Evolutionary conservation across 2,113 vertebrate genomes (phyloP), one percentile per base, ranked within the genome.

Genomic region (Butorides virescens): DNA sequence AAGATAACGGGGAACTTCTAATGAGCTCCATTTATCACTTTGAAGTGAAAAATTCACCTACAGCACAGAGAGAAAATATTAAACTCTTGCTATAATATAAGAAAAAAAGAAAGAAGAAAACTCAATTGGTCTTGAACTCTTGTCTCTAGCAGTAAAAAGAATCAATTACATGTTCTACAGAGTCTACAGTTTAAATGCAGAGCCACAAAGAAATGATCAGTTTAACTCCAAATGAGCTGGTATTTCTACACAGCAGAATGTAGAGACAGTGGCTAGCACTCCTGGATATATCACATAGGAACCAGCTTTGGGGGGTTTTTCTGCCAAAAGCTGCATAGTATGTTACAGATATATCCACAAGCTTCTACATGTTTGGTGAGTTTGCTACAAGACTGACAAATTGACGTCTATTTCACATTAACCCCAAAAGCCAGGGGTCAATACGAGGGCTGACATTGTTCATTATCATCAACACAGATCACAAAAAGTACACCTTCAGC

Each of bases 11-110:
- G 47, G 62, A 62, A 49, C 49, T 71, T 85, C 46, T 93, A 86
- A 90, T 86, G 68, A 76, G 34, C 23, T 63, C 65, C 52, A 92
- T 93, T 95, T 84, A 86, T 96, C 83, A 91, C 72, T 85, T 9
- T 16, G 58, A 90, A 95, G 37, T 83, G 49, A 91, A 62, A 95
- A 95, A 91, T 63, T 65, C 63, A 58, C 30, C 78, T 61, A 58
- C 21, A 58, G 16, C 50, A 72, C 19, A 63, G 34, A 90, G 26
- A 91, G 29, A 83, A 95, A 91, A 87, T 68, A 78, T 34, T 68
- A 50, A 49, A 49, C n/a, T 58, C 30, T 70, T 77, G 25, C 2
- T 77, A 22, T 34, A 68, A 50, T 63, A 62, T 46, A 42, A 70
- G 53, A 37, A 42, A 44, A 15, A 29, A 46, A 39, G 23, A 14